Evolutionary conservation across 2,888 invertebrate genomes (phyloP).

Genomic region (Glaucopsyche alexis): DNA sequence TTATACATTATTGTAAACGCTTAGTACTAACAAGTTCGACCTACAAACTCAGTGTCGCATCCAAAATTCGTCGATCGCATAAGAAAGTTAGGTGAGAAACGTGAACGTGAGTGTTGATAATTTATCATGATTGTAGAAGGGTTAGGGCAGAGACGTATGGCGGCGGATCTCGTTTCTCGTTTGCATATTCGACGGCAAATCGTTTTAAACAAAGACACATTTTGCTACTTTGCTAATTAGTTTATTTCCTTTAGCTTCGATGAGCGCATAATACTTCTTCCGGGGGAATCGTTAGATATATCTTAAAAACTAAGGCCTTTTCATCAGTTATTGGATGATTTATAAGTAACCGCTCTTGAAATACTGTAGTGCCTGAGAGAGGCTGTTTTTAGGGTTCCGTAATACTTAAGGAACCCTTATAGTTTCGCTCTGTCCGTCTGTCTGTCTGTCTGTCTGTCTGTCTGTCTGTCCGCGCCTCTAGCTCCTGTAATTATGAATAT

Average conservation of each 20-base stretch:
- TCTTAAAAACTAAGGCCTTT: too few species aligned
- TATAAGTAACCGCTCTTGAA: too few species aligned
- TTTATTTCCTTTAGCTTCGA: conserved; percentile 2
- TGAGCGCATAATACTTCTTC: background rate
- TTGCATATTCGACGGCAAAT: conserved; percentile 67
- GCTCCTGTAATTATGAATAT: too few species aligned
- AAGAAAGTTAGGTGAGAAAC: conserved; percentile 51
- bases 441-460: too few species aligned
- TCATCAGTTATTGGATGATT: too few species aligned
- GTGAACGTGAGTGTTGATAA: conserved; percentile 74
- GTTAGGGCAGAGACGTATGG: conserved; percentile 56
- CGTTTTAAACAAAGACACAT: conserved; percentile 48
- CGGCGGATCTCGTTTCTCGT: conserved; percentile 52
- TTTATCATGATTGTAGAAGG: conserved; percentile 77
- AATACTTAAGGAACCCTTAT: too few species aligned
- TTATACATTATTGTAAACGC: too few species aligned
- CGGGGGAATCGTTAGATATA: background rate
- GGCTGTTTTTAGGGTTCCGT: too few species aligned
- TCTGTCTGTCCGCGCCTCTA: too few species aligned
- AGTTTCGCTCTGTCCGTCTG: too few species aligned
- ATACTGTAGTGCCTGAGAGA: too few species aligned
- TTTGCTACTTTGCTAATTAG: conserved; percentile 8
- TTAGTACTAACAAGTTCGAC: background rate
- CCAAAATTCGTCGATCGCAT: conserved; percentile 44
- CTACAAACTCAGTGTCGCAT: conserved; percentile 42